Evolutionary conservation across 1,140 invertebrate species (phyloP), one percentile per base, ranked within the genome.

Genomic region (Elysia chlorotica): DNA sequence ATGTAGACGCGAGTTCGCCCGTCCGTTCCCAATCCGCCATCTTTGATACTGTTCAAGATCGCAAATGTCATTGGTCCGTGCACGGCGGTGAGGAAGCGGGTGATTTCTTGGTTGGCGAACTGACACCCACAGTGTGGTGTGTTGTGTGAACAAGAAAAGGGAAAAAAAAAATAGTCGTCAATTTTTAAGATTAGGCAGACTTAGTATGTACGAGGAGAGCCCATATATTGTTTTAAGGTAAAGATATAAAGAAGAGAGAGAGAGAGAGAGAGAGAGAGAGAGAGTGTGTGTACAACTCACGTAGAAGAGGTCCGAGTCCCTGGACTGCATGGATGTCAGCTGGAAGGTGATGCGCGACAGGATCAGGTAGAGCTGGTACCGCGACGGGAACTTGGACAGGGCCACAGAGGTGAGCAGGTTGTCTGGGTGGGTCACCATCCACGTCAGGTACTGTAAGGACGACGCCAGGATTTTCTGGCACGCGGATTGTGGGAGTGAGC

Each of bases 331-430:
- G n/a, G 54, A 61, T 2, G 35, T 37, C 56, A 70, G 35, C 36
- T 70, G 68, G 30, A 70, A 70, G n/a, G 68, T 35, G 0, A 53
- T 38, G 6, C 68, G 38, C 2, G 54, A 30, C 3, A 33, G 25
- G 19, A 70, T 37, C 68, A 54, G 61, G 25, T 61, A 70, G 33
- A 70, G 35, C 68, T 70, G 68, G 56, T 36, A 70, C 25, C 68
- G 28, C 19, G 68, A 70, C 14, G 68, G 68, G 36, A 61, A 70
- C 31, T 30, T 2, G 19, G 68, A 70, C 54, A 61, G 21, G 2
- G 25, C 33, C 1, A 61, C 28, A 2, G 25, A 23, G 2, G 68
- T 61, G 2, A 17, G 33, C 3, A 70, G 53, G 5, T 61, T 35
- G 2, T 59, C 21, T 28, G n/a, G 1, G 56, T 61, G 25, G 38